Evolutionary conservation across 2,888 invertebrate species (phyloP).

Genomic region (Calliphora vomitoria): DNA sequence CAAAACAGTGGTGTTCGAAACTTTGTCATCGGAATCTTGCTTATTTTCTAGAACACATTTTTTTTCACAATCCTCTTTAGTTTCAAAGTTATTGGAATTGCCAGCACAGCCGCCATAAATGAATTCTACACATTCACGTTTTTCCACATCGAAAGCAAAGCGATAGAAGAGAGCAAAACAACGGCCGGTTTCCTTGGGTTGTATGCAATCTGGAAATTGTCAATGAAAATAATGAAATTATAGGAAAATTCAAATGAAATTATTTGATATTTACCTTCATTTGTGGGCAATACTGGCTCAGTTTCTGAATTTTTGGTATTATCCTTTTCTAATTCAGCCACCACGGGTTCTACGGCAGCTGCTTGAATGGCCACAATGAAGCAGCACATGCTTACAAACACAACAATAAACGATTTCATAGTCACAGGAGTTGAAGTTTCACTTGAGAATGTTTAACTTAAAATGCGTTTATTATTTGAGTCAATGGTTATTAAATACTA

Average conservation of each 20-base stretch:
- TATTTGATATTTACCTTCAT: slow-evolving; percentile 58
- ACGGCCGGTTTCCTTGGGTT: slow-evolving; percentile 88
- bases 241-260: neutral
- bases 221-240: neutral
- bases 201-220: slow-evolving; percentile 85
- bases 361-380: slow-evolving; percentile 60
- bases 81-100: slow-evolving; percentile 92
- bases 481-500: slow-evolving; percentile 54
- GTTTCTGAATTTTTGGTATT: slow-evolving; percentile 18
- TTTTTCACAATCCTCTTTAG: slow-evolving; percentile 87
- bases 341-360: slow-evolving; percentile 66
- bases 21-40: neutral
- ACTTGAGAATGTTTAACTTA: slow-evolving; percentile 30
- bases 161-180: slow-evolving; percentile 87
- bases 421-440: slow-evolving; percentile 4
- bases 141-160: slow-evolving; percentile 80
- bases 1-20: slow-evolving; percentile 36
- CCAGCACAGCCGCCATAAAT: slow-evolving; percentile 91
- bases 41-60: slow-evolving; percentile 83
- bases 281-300: slow-evolving; percentile 27
- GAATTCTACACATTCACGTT: slow-evolving; percentile 88
- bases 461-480: slow-evolving; percentile 22
- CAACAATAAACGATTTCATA: slow-evolving; percentile 63
- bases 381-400: slow-evolving; percentile 39
- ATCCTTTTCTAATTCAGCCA: slow-evolving; percentile 52